Base-by-base conservation (phyloP, 2,113 vertebrate species). In the Forbesichthys papilliferus region DNA sequence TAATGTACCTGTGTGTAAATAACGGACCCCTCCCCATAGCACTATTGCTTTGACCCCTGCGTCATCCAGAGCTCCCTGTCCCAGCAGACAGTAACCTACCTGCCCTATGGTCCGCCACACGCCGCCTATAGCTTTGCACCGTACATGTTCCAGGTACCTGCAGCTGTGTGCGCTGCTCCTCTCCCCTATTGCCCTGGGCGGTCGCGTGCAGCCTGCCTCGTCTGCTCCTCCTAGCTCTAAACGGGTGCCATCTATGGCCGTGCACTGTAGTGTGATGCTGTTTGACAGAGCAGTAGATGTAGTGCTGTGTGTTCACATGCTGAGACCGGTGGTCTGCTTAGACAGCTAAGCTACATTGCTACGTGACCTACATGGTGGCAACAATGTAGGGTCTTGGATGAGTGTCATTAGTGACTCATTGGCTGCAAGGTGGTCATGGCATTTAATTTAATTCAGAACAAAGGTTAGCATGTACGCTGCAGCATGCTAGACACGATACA, bases 1-100 rank as follows among this genome's bases (percentile, higher is more conserved):
- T 75, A 20, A 42, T 59, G 55, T 66, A 10, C 52, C 2, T 73
- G 47, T 66, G 52, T n/a, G 36, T 72, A 9, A 84, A 59, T 81
- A 61, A 84, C 60, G 42, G 18, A 51, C 72, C 33, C 81, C 61
- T 61, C 54, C 72, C 56, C 14, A 48, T 84, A 92, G 88, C 85
- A 87, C 4, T 88, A 87, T 81, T 85, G 82, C 84, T 86, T 85
- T 80, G 88, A 92, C 62, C 90, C 87, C 0, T 88, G 49, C 75
- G 67, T 88, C 64, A 85, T 84, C 81, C 90, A 91, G 86, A 84
- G 81, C 77, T 89, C 85, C 49, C 79, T 87, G 63, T 88, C 85
- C 77, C 85, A 86, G 83, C 82, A 85, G 82, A 90, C 77, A n/a
- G 71, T 90, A 64, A 84, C 87, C 56, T 83, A 79, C 71, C 70